These are phyloP conservation scores for Tursiops truncatus DNA, from an alignment of 2,113 vertebrate genomes.

Conservation along the genomic window DNA sequence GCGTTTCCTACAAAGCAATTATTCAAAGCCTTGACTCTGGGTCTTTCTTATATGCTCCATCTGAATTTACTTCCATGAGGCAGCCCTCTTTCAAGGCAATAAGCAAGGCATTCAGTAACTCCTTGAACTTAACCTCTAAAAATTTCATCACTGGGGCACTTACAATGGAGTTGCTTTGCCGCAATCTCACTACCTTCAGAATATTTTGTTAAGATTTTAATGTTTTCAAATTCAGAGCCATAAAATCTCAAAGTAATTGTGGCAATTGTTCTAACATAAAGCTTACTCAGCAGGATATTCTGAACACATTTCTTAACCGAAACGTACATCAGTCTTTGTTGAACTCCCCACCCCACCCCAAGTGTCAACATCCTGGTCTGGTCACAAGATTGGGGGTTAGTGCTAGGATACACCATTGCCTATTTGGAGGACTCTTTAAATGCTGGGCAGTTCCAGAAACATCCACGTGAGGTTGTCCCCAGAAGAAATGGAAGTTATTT, in stretches of 20 bases:
- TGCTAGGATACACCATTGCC: no score
- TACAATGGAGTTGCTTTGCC: neutral
- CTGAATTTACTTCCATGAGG: slow-evolving; percentile 20
- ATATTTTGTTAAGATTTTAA: slow-evolving; percentile 23
- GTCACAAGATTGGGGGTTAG: neutral
- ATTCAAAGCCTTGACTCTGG: slow-evolving; percentile 43
- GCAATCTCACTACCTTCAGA: neutral
- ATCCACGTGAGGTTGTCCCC: neutral
- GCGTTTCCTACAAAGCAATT: neutral
- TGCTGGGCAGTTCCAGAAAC: neutral
- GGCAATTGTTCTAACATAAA: neutral
- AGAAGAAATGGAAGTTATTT: neutral
- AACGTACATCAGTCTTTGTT: neutral
- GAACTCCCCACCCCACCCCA: neutral
- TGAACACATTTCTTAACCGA: neutral
- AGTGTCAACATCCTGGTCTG: neutral
- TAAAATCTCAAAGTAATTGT: neutral
- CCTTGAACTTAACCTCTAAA: neutral
- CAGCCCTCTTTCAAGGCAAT: neutral
- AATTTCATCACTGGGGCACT: neutral
- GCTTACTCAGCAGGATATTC: neutral
- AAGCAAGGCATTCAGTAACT: neutral
- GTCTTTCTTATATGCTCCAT: neutral
- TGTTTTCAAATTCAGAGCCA: slow-evolving; percentile 3
- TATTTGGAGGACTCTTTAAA: neutral